A percentile compares a stretch with the other conserved stretches of the same genome.
Evolutionary conservation across 2,797 vertebrate genomes (phyloP).

Genomic region (Toxotes lorentzi): DNA sequence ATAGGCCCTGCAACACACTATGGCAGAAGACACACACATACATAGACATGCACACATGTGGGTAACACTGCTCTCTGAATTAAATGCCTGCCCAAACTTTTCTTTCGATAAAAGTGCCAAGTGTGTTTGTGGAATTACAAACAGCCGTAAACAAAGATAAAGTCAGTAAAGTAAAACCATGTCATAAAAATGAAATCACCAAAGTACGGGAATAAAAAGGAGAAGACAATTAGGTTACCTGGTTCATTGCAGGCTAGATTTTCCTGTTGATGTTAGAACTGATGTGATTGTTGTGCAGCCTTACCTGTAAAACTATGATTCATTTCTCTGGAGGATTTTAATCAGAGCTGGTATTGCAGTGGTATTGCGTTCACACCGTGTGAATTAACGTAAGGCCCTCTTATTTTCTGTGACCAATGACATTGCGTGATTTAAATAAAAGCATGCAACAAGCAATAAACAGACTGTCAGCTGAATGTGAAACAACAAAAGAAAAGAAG

Average conservation of each 20-base stretch:
- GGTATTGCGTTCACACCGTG: background rate
- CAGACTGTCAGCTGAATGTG: conserved; percentile 38
- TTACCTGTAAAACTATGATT: conserved; percentile 42
- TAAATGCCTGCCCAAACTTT: conserved; percentile 57
- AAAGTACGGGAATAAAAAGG: background rate
- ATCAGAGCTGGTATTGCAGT: conserved; percentile 38
- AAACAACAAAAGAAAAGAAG: conserved; percentile 30
- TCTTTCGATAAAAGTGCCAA: conserved; percentile 43
- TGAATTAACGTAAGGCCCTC: conserved; percentile 18
- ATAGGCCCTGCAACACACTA: conserved; percentile 54
- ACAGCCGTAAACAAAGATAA: conserved; percentile 39
- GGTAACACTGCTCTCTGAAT: conserved; percentile 13
- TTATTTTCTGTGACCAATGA: conserved; percentile 37
- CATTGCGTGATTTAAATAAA: conserved; percentile 42
- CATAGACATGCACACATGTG: background rate
- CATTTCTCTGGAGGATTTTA: conserved; percentile 50
- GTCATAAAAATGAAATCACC: conserved; percentile 47
- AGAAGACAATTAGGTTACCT: conserved; percentile 18
- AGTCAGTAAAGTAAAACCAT: conserved; percentile 27
- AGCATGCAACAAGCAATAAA: conserved; percentile 33
- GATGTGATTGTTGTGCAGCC: conserved; percentile 22
- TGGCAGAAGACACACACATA: conserved; percentile 36
- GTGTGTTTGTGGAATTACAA: conserved; percentile 39
- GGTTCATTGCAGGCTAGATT: conserved; percentile 8
- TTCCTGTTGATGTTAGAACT: conserved; percentile 1